Evolutionary conservation across 2,888 invertebrate species (phyloP), one percentile per base, ranked within the genome.

Genomic region (Seladonia tumulorum): DNA sequence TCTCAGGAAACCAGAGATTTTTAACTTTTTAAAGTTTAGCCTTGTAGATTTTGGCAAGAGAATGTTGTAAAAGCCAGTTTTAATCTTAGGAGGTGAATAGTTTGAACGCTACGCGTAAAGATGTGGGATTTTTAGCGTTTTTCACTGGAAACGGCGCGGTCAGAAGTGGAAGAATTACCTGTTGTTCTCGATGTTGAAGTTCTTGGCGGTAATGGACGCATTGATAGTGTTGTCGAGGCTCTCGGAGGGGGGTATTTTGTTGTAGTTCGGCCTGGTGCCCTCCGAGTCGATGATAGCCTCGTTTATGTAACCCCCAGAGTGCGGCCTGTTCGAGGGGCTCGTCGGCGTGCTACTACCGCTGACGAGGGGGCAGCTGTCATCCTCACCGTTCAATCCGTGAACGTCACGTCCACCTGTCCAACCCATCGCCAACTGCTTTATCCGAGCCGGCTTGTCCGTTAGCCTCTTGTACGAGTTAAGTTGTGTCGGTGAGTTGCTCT

Each of bases 401-500:
- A 94, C 95, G 90, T 94, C 95, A 87, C 93, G 93, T 73, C 95
- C 94, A 81, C 93, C 91, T 83, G 97, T 96, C 87, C 98, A 95
- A 2, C 97, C 98, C 96, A 98, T 97, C 76, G 98, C 97, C 88
- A 98, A 96, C 78, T 98, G 96, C 95, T 97, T 97, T 93, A 96
- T 96, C 93, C 98, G 96, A 77, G 98, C 98, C 83, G 98, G 98
- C 94, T 98, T 97, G 94, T 98, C 98, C 86, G 96, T 96, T 94
- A 98, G 96, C 92, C 98, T 96, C 94, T 98, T 97, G 95, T 98
- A 98, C 93, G 98, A 97, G 95, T 97, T 98, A 95, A 98, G 96
- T 96, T 98, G 98, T 76, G 98, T 98, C 73, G 98, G 98, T 16
- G 98, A 98, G 95, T 97, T 97, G 94, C 98, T 98, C 95, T 98